phyloP scores from a whole-genome alignment of 2,797 vertebrate species.

The Taeniopygia guttata region DNA sequence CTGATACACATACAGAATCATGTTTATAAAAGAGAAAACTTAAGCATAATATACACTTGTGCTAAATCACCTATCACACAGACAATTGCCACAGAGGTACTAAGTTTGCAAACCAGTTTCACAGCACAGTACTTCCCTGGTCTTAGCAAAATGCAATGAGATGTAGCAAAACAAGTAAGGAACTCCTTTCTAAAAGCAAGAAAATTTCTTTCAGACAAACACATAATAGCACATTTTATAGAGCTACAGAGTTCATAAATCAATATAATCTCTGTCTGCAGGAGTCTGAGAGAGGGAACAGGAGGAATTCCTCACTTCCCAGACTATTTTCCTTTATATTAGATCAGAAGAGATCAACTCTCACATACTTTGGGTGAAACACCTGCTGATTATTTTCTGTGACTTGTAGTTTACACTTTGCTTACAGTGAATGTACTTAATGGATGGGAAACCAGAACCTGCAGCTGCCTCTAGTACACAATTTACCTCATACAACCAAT shows the following conservation, averaged over 20 bases:
- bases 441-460: neutral
- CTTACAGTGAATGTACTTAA: neutral
- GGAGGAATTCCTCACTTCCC: neutral
- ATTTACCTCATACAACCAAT: neutral
- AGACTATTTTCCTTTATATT: neutral
- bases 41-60: neutral
- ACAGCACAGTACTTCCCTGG: neutral
- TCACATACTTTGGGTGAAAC: neutral
- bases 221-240: neutral
- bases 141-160: neutral
- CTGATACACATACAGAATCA: neutral
- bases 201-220: neutral
- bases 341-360: neutral
- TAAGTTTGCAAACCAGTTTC: neutral
- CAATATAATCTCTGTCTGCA: neutral
- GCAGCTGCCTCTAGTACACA: neutral
- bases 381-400: constrained; percentile 12
- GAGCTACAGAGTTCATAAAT: neutral
- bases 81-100: neutral
- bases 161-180: neutral
- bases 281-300: neutral
- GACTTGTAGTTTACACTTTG: neutral
- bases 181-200: neutral
- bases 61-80: neutral
- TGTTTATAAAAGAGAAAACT: neutral